Percentiles rank a stretch among this genome's conserved stretches.
Evolutionary conservation across 2,797 vertebrate genomes (phyloP).

Genomic region (Peromyscus attwateri): DNA sequence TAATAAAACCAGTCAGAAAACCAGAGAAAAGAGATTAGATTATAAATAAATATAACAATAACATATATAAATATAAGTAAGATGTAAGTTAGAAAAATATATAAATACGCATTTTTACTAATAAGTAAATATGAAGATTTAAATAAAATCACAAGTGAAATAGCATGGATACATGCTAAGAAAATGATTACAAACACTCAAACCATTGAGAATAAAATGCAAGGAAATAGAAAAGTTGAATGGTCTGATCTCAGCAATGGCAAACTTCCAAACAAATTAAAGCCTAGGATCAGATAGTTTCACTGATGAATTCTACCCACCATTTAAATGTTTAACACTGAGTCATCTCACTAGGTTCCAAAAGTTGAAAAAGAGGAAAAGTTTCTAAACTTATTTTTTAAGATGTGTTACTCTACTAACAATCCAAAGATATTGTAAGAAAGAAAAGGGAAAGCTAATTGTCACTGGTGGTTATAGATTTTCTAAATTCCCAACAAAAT

Average conservation of each 20-base stretch:
- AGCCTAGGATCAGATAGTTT: background rate
- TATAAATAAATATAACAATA: background rate
- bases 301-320: background rate
- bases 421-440: background rate
- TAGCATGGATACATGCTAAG: background rate
- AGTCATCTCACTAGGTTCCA: background rate
- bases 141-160: background rate
- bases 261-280: background rate
- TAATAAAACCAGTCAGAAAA: conserved; percentile 74
- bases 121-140: background rate
- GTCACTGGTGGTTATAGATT: background rate
- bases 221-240: background rate
- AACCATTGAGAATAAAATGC: background rate
- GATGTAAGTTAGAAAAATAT: background rate
- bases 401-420: background rate
- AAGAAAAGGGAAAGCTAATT: background rate
- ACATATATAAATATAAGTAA: too few relatives aligned
- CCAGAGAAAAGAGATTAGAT: background rate
- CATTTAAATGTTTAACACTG: background rate
- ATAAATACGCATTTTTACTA: background rate
- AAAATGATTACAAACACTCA: background rate
- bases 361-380: too few relatives aligned
- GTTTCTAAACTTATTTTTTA: background rate
- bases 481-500: background rate
- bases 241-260: background rate